phyloP scores from a whole-genome alignment of 2,797 vertebrate species.

The Lacerta bilineata region DNA sequence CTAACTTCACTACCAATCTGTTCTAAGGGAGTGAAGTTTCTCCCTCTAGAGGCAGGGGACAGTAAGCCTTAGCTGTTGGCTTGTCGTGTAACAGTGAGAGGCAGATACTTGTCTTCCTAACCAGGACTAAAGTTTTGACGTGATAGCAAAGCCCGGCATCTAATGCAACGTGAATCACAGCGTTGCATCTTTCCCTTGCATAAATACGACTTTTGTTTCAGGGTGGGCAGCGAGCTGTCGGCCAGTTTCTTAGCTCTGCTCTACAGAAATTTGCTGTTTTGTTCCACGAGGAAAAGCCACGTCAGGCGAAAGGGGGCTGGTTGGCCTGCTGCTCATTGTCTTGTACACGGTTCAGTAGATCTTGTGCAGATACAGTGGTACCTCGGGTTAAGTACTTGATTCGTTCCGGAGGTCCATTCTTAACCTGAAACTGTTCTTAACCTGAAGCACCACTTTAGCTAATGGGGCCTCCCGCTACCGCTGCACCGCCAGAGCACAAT shows the following conservation, averaged over 20 bases:
- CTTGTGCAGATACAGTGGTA: slow-evolving; percentile 2
- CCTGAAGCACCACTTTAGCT: too few species aligned
- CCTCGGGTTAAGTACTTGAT: too few species aligned
- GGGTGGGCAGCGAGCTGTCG: background rate
- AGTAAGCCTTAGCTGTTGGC: slow-evolving; percentile 22
- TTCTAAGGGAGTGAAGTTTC: slow-evolving; percentile 35
- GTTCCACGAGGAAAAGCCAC: background rate
- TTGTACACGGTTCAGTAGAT: background rate
- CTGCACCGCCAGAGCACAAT: too few species aligned
- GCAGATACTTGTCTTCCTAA: slow-evolving; percentile 51
- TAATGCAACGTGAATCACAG: background rate
- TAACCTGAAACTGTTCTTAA: too few species aligned
- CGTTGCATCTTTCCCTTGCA: slow-evolving; percentile 30
- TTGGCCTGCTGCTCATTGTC: background rate
- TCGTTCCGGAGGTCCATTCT: too few species aligned
- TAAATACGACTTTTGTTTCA: background rate
- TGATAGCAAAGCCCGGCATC: slow-evolving; percentile 27
- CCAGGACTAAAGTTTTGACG: slow-evolving; percentile 46
- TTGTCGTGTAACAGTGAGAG: slow-evolving; percentile 26
- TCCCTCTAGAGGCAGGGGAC: background rate
- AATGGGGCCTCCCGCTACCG: too few species aligned
- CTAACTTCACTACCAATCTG: background rate
- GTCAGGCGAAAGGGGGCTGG: too few species aligned
- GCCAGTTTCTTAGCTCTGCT: slow-evolving; percentile 16
- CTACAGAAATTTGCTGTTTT: background rate